Evolutionary conservation across 1,140 invertebrate genomes (phyloP), one percentile per base, ranked within the genome.

Genomic region (Trichogramma pretiosum): DNA sequence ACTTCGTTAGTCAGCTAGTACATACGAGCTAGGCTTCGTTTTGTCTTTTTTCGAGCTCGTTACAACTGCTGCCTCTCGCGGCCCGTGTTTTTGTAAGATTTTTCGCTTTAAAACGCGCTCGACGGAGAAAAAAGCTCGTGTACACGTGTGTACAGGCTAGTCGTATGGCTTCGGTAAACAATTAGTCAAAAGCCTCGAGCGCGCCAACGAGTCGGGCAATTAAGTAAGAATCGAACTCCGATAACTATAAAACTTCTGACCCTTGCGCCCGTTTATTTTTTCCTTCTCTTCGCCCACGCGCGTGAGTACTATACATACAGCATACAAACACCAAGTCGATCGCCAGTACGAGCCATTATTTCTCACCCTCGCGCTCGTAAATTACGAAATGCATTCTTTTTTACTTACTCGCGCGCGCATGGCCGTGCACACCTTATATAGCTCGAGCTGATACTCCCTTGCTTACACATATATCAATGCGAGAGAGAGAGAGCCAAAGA

Each of bases 1-100:
- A 46, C 48, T 50, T 50, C 48, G 48, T 50, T 50, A 50, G 48
- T 16, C 23, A 9, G 8, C 18, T 8, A 18, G 16, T 18, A 16
- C 17, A 5, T 9, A 16, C 14, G 18, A 1, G 3, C n/a, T 7
- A 18, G 19, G 7, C 43, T 32, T 26, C 19, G 13, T 17, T 34
- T 34, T 44, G 30, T 24, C 30, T 35, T 36, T 35, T 35, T 30
- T 42, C 19, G 5, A 11, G n/a, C 11, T 1, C n/a, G n/a, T 24
- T 16, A 4, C 7, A 8, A n/a, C 21, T 41, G 33, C n/a, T n/a
- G n/a, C n/a, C n/a, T n/a, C n/a, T n/a, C n/a, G n/a, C n/a, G n/a
- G n/a, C n/a, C n/a, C n/a, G n/a, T n/a, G n/a, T n/a, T n/a, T n/a
- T n/a, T n/a, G n/a, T n/a, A n/a, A n/a, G n/a, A n/a, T n/a, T n/a